phyloP scores from a whole-genome alignment of 2,888 invertebrate genomes.

The Cryptosula pallasiana region DNA sequence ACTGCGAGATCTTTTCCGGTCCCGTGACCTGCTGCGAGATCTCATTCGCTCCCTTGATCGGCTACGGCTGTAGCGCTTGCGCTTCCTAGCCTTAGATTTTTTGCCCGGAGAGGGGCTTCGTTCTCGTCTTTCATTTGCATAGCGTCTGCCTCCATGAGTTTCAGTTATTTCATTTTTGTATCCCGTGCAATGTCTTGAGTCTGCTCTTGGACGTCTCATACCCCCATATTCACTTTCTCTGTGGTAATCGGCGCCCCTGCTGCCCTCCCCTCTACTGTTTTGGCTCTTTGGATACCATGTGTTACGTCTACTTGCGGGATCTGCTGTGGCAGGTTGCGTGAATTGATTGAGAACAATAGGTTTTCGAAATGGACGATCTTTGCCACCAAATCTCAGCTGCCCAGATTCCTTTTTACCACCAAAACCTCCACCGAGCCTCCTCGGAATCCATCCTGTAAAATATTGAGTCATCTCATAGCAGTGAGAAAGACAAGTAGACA shows the following conservation, averaged over 20 bases:
- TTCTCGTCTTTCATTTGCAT: neutral
- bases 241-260: neutral
- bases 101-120: neutral
- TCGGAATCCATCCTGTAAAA: constrained; percentile 73
- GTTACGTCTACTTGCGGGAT: neutral
- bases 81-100: neutral
- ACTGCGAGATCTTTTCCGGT: no score
- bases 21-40: neutral
- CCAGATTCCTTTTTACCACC: constrained; percentile 81
- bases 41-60: neutral
- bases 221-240: neutral
- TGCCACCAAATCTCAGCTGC: constrained; percentile 78
- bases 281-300: neutral
- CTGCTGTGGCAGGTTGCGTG: neutral
- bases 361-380: constrained; percentile 67
- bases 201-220: neutral
- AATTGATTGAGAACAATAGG: constrained; percentile 34
- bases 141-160: neutral
- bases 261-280: neutral
- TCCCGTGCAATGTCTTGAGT: no score
- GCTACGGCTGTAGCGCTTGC: neutral
- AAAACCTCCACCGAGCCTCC: constrained; percentile 80
- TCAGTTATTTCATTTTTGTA: no score
- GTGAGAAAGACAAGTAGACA: no score
- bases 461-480: no score